These are phyloP conservation scores for Natator depressus DNA, from an alignment of 2,113 vertebrate genomes.

Conservation along the genomic window DNA sequence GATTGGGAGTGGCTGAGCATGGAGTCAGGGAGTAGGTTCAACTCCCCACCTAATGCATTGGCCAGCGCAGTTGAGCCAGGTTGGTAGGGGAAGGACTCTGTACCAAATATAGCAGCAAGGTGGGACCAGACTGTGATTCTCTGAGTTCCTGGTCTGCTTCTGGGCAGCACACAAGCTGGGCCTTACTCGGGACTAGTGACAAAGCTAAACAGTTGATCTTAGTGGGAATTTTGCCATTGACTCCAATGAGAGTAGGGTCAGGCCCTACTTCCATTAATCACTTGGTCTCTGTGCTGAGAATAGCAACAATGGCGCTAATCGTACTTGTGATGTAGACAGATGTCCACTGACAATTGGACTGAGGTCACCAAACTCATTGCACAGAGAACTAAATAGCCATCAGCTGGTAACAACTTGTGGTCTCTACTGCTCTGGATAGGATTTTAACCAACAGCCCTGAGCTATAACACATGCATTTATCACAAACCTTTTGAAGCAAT, in stretches of 20 bases:
- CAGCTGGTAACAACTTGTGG: neutral
- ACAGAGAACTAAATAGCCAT: neutral
- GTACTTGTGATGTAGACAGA: neutral
- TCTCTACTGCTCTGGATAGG: neutral
- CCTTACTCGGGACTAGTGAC: neutral
- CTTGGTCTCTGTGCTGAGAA: accelerated
- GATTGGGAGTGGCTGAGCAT: neutral
- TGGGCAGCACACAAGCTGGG: neutral
- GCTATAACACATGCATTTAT: neutral
- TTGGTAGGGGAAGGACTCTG: neutral
- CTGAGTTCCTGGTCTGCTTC: neutral
- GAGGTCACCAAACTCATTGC: neutral
- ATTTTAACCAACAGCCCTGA: neutral
- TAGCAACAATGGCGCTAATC: neutral
- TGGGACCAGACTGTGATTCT: neutral
- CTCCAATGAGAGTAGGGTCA: neutral
- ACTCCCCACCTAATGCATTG: neutral
- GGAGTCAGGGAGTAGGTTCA: accelerated
- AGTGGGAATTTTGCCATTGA: neutral
- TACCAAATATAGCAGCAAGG: neutral
- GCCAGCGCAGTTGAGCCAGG: neutral
- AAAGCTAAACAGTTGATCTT: neutral
- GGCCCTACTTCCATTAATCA: neutral
- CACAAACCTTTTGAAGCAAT: neutral
- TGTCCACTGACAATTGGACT: neutral